A percentile compares a stretch with the other conserved stretches of the same genome.
Conservation (phyloP, 2,797 vertebrate genomes). For the Aratinga solstitialis region DNA sequence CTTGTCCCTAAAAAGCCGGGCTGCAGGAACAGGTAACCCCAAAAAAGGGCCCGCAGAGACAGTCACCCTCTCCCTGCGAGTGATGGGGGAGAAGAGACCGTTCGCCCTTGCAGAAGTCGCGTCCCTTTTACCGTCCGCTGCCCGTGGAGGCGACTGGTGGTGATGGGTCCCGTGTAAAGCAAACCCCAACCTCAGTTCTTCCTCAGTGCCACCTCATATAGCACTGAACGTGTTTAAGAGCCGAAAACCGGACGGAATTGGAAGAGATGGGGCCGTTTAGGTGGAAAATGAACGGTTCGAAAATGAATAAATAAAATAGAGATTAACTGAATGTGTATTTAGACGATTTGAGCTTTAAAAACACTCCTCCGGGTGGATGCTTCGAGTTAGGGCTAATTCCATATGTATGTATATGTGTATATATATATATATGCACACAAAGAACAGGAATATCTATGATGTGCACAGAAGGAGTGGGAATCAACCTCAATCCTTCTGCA, state of each 20-base stretch:
- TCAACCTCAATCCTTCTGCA: neutral
- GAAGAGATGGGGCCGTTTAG: neutral
- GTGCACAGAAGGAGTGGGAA: neutral
- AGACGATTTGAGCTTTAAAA: neutral
- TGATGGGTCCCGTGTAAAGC: neutral
- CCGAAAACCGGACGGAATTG: neutral
- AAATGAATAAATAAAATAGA: neutral
- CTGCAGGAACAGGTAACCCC: neutral
- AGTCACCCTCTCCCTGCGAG: neutral
- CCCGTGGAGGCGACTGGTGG: too few relatives aligned
- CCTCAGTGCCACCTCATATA: neutral
- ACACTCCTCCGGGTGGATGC: neutral
- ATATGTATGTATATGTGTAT: neutral
- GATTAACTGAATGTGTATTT: neutral
- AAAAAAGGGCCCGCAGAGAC: neutral
- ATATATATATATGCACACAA: neutral
- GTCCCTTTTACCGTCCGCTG: neutral
- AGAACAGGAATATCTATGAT: neutral
- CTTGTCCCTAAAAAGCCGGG: neutral
- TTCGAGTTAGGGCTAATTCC: neutral
- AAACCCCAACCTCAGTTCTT: neutral
- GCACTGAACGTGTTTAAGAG: neutral
- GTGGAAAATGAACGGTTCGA: neutral
- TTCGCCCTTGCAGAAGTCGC: neutral
- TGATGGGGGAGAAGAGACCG: neutral